Conservation (phyloP, 2,113 vertebrate species). For the Apodemus speciosus region DNA sequence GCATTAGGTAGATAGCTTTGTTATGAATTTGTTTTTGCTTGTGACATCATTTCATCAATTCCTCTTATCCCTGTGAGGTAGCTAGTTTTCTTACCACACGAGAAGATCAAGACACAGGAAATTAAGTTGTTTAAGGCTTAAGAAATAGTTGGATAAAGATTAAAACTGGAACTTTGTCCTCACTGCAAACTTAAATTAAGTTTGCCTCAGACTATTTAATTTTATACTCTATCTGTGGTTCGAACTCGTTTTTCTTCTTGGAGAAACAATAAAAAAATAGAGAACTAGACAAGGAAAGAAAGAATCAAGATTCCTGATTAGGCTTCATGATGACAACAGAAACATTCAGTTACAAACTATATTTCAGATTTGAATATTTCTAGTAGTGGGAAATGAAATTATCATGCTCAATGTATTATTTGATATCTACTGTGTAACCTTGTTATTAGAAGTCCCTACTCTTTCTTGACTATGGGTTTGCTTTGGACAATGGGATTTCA, state of each 20-base stretch:
- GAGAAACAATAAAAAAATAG: background rate
- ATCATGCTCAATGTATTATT: background rate
- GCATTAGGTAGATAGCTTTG: background rate
- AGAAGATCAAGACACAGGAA: background rate
- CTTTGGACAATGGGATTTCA: background rate
- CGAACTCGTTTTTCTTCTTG: background rate
- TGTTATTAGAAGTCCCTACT: background rate
- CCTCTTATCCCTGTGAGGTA: background rate
- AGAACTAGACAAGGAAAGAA: background rate
- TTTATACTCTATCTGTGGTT: background rate
- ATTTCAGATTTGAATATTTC: background rate
- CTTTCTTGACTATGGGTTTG: background rate
- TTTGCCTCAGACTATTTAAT: background rate
- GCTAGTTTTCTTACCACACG: background rate
- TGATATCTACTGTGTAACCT: background rate
- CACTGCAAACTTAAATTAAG: too few species aligned
- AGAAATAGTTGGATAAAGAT: background rate
- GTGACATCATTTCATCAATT: background rate
- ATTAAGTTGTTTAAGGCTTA: conserved; percentile 24
- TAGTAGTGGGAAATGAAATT: background rate
- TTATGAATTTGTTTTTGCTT: background rate
- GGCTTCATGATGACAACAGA: background rate
- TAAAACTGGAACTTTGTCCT: background rate
- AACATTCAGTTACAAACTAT: background rate
- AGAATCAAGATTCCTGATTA: background rate